Evolutionary conservation across 2,113 vertebrate genomes (phyloP), one percentile per base, ranked within the genome.

Genomic region (Aspidoscelis tigris): DNA sequence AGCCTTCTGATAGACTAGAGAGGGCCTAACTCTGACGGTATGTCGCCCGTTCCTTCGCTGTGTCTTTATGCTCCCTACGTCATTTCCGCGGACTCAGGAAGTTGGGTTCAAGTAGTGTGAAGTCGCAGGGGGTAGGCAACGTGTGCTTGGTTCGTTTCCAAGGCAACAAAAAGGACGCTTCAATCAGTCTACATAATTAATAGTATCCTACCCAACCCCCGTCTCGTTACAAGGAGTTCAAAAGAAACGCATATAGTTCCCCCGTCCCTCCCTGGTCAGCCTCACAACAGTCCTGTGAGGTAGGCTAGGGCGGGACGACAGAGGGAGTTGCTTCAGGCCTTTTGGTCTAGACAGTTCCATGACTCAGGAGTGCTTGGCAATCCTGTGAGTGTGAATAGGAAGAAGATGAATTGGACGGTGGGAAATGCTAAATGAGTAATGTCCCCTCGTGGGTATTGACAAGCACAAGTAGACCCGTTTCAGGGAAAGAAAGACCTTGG

Each of bases 31-130:
- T 65, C 21, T 64, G 3, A 47, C 16, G 64, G 9, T 1, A 1
- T 10, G 10, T 73, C 22, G 21, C 20, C 43, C 16, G 12, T 71
- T 26, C 26, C 33, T 71, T 14, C 33, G 33, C 33, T 50, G 58
- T 16, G 58, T 61, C 2, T 9, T n/a, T 7, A 4, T 11, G 4
- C 1, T 3, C 39, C 26, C 24, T 0, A 1, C 47, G 4, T 69
- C 44, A 65, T 50, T 78, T 78, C 75, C 66, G 75, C 33, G 65
- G 22, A 20, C 5, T 44, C 1, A 77, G 7, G 2, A 22, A 78
- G 1, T 43, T 77, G 75, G 22, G 20, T 14, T 14, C 16, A 12
- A 33, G 33, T 33, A 33, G 20, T 53, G 66, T 1, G 39, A 11
- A 10, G 6, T 50, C 82, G 65, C 77, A 84, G 75, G 21, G 64